A percentile compares a stretch with the other conserved stretches of the same genome.
Evolutionary conservation across 2,797 vertebrate species (phyloP).

Genomic region (Enteromius unitaeniatus): DNA sequence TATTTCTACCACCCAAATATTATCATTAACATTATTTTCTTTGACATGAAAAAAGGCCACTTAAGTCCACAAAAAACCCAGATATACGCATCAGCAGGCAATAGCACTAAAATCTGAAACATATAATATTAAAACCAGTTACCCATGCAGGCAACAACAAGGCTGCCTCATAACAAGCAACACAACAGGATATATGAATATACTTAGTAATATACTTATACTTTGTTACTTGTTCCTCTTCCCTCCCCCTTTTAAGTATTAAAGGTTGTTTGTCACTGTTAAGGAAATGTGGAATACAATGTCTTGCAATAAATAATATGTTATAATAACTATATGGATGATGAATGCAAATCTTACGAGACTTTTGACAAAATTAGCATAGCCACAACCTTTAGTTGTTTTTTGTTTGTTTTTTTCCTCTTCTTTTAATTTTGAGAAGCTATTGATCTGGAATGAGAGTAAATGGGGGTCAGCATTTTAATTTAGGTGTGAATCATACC

Average conservation of each 20-base stretch:
- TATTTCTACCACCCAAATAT: not conserved
- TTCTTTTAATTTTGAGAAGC: not conserved
- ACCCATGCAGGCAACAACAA: not conserved
- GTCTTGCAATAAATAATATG: not conserved
- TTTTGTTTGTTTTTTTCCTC: no score
- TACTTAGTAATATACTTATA: no score
- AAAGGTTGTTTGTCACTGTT: not conserved
- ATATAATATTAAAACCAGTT: conserved; percentile 1
- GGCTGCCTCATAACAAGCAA: not conserved
- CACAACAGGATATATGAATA: not conserved
- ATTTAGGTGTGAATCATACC: not conserved
- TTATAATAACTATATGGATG: not conserved
- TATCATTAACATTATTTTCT: not conserved
- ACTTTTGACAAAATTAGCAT: no score
- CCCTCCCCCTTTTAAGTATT: not conserved
- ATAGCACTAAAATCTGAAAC: not conserved
- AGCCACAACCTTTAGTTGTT: no score
- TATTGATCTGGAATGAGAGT: not conserved
- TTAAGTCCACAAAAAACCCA: not conserved
- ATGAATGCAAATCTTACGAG: not conserved
- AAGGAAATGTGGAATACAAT: not conserved
- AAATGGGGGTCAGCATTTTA: not conserved
- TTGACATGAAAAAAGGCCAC: not conserved
- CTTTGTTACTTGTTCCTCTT: no score
- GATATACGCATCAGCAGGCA: not conserved